Percentiles rank a stretch among this genome's conserved stretches.
Conservation (phyloP, 2,113 vertebrate species). For the Malurus alboscapulatus region DNA sequence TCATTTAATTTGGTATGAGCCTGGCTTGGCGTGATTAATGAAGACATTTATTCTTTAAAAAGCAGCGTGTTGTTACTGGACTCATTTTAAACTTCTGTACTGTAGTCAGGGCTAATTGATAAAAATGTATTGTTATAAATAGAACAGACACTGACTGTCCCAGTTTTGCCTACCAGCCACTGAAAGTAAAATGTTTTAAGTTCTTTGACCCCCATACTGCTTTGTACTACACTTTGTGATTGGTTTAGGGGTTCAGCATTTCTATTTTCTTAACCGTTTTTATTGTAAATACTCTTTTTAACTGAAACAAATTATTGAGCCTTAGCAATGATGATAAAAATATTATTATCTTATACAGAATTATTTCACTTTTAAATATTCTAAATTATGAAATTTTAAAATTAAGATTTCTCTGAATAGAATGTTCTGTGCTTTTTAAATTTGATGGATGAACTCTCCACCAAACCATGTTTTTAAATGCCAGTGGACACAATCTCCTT, state of each 20-base stretch:
- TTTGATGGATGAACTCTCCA: neutral
- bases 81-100: neutral
- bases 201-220: neutral
- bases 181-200: conserved; percentile 19
- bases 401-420: neutral
- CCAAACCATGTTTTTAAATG: neutral
- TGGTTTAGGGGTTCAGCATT: neutral
- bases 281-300: neutral
- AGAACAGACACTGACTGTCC: neutral
- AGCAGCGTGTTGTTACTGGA: neutral
- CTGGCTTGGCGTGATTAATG: neutral
- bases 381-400: neutral
- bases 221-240: neutral
- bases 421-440: neutral
- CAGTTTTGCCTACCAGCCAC: neutral
- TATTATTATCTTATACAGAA: neutral
- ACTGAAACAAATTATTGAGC: neutral
- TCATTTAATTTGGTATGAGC: neutral
- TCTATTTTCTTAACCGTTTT: neutral
- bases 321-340: neutral
- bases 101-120: neutral
- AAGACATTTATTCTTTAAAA: neutral
- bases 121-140: neutral
- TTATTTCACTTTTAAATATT: conserved; percentile 17
- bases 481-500: neutral